A percentile compares a stretch with the other conserved stretches of the same genome.
Evolutionary conservation across 35 echinoderm and acorn worm genomes (phyloP).

Genomic region (Ophioderma brevispina): DNA sequence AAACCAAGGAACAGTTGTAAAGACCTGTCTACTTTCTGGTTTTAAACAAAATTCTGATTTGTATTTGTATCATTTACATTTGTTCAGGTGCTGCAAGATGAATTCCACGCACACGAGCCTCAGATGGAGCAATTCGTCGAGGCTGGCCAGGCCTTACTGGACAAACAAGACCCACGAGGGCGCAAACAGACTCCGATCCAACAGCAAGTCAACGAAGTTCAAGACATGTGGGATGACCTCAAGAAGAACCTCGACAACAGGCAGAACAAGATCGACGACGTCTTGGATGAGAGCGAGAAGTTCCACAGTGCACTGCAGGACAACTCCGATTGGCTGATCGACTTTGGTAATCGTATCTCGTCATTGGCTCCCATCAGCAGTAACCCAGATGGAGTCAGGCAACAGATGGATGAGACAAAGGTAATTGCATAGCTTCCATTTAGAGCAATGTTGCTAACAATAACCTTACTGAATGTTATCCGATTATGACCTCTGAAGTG

Average conservation of each 20-base stretch:
- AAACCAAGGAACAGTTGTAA: too few relatives aligned
- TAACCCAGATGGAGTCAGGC: conserved; percentile 85
- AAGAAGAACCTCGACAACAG: conserved; percentile 88
- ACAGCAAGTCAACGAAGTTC: conserved; percentile 76
- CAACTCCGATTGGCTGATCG: conserved; percentile 85
- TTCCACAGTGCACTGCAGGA: conserved; percentile 95
- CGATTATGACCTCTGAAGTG: too few relatives aligned
- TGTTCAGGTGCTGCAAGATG: conserved; percentile 91
- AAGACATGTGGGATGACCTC: conserved; percentile 82
- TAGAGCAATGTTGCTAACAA: too few relatives aligned
- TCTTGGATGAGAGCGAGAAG: conserved; percentile 83
- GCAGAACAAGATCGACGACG: conserved; percentile 85
- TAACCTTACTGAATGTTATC: too few relatives aligned
- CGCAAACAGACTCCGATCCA: conserved; percentile 74
- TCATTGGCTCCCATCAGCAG: conserved; percentile 78
- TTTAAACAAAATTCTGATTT: too few relatives aligned
- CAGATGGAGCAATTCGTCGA: conserved; percentile 92
- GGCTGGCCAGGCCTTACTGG: conserved; percentile 74
- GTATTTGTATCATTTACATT: too few relatives aligned
- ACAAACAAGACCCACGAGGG: conserved; percentile 68
- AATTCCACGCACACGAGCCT: conserved; percentile 79
- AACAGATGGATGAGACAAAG: conserved; percentile 98
- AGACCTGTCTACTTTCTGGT: too few relatives aligned
- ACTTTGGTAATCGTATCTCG: conserved; percentile 77
- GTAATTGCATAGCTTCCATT: too few relatives aligned